A percentile compares a stretch with the other conserved stretches of the same genome.
phyloP scores from a whole-genome alignment of 2,888 invertebrate genomes.

The Drosophila engyochracea region DNA sequence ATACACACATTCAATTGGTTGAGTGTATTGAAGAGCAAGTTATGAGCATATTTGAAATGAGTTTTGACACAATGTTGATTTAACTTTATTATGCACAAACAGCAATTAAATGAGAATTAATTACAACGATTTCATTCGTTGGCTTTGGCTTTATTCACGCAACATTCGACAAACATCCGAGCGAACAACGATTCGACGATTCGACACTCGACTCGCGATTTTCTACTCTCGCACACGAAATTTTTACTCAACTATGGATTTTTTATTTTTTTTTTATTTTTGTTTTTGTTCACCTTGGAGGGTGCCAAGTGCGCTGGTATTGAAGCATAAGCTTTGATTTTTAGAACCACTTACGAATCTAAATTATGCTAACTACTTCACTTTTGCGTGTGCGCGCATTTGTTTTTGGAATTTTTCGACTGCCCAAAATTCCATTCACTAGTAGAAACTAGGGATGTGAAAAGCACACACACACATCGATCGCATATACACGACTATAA shows the following conservation, averaged over 20 bases:
- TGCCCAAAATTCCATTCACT: slow-evolving; percentile 68
- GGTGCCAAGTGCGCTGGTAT: slow-evolving; percentile 21
- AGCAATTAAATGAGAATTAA: slow-evolving; percentile 77
- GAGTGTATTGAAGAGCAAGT: slow-evolving; percentile 21
- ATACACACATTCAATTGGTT: slow-evolving; percentile 17
- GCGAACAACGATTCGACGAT: slow-evolving; percentile 49
- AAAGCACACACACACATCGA: slow-evolving; percentile 32
- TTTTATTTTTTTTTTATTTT: slow-evolving; percentile 33
- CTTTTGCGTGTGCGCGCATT: slow-evolving; percentile 60
- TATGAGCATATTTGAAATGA: slow-evolving; percentile 9
- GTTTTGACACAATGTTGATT: slow-evolving; percentile 34
- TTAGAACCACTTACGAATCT: slow-evolving; percentile 60
- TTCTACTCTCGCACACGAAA: slow-evolving; percentile 48
- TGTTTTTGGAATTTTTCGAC: slow-evolving; percentile 73
- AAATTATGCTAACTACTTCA: slow-evolving; percentile 49
- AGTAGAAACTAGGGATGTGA: slow-evolving; percentile 54
- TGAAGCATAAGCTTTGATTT: slow-evolving; percentile 38
- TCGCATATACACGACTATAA: slow-evolving; percentile 5
- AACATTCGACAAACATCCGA: slow-evolving; percentile 64
- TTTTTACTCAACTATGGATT: slow-evolving; percentile 51
- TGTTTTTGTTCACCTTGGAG: slow-evolving; percentile 37
- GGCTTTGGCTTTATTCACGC: slow-evolving; percentile 71
- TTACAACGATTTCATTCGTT: slow-evolving; percentile 72
- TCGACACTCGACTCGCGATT: slow-evolving; percentile 34
- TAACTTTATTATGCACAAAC: slow-evolving; percentile 60